Evolutionary conservation across 2,888 invertebrate species (phyloP).

Genomic region (Amphipoea lucens): DNA sequence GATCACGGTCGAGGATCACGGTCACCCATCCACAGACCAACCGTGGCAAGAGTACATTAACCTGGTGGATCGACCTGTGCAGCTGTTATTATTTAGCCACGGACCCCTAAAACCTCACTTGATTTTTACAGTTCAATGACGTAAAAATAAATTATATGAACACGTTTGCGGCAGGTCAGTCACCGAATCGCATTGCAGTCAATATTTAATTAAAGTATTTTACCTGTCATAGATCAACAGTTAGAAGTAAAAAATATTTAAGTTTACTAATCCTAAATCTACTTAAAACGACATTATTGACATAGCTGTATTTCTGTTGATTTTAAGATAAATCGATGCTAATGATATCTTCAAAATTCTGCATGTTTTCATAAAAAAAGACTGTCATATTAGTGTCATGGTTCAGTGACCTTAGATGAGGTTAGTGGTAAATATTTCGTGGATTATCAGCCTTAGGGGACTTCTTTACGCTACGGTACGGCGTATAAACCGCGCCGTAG

Average conservation of each 20-base stretch:
- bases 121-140: slow-evolving; percentile 3
- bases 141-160: not conserved
- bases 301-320: slow-evolving; percentile 19
- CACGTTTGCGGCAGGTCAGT: slow-evolving; percentile 7
- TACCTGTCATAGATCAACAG: slow-evolving; percentile 2
- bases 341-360: slow-evolving; percentile 3
- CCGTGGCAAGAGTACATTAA: no score
- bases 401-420: slow-evolving; percentile 20
- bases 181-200: slow-evolving; percentile 17
- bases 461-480: no score
- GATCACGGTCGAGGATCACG: no score
- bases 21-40: no score
- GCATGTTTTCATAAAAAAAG: not conserved
- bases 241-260: slow-evolving; percentile 26
- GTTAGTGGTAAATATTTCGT: not conserved
- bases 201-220: slow-evolving; percentile 30
- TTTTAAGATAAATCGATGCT: not conserved
- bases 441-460: not conserved
- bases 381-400: not conserved
- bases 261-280: slow-evolving; percentile 42
- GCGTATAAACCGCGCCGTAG: no score
- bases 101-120: not conserved
- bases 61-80: no score
- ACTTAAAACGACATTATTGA: slow-evolving; percentile 6
- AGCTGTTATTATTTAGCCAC: no score